Conservation (phyloP, 2,797 vertebrate species). For the Delichon dasypus region DNA sequence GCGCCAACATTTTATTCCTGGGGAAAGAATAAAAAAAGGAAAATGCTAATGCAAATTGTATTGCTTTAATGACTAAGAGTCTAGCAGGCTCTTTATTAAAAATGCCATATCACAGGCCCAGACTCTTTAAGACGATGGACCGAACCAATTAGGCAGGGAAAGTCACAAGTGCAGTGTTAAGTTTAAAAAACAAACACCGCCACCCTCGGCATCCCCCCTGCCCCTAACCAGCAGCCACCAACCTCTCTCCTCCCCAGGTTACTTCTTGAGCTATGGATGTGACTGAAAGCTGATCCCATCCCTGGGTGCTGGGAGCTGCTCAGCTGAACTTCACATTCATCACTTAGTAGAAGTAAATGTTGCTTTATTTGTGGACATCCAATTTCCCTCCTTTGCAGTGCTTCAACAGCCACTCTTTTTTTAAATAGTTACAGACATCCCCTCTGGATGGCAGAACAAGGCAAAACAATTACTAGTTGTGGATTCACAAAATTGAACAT, state of each 20-base stretch:
- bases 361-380: neutral
- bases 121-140: neutral
- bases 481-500: neutral
- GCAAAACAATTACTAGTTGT: neutral
- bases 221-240: fast-evolving
- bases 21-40: too few species aligned
- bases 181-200: neutral
- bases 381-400: neutral
- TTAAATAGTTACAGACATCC: neutral
- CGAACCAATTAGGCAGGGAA: neutral
- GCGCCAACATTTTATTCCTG: neutral
- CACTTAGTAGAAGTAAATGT: neutral
- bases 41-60: neutral
- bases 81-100: neutral
- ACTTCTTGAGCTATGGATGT: fast-evolving
- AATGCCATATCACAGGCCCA: neutral
- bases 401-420: neutral
- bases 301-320: neutral
- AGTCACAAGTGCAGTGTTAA: neutral
- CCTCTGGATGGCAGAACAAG: neutral
- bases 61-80: neutral
- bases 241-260: too few species aligned
- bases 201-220: fast-evolving
- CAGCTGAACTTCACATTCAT: neutral
- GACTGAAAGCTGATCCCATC: neutral